Percentiles rank a stretch among this genome's conserved stretches.
Evolutionary conservation across 2,888 invertebrate species (phyloP).

Genomic region (Ormyrus pomaceus): DNA sequence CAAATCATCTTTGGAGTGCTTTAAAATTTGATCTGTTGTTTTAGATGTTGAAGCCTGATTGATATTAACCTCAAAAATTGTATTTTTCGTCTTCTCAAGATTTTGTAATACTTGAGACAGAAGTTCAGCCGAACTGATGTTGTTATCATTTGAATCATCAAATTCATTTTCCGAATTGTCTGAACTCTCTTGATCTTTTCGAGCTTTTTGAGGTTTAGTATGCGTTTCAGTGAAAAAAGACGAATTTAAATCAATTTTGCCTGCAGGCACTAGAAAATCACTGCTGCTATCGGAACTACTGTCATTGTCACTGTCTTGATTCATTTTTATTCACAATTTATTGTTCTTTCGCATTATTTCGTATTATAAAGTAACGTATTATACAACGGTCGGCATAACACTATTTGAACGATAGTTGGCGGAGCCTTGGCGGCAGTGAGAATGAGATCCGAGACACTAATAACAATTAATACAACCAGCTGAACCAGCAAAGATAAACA

Average conservation of each 20-base stretch:
- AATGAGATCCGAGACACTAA: too few species aligned
- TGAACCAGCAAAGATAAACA: too few species aligned
- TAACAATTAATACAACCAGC: too few species aligned
- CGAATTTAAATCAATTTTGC: constrained; percentile 78
- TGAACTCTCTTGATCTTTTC: constrained; percentile 4
- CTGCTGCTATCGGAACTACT: constrained; percentile 76
- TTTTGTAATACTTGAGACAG: constrained; percentile 70
- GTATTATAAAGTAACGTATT: too few species aligned
- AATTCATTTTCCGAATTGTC: constrained; percentile 82
- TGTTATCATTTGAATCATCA: constrained; percentile 85
- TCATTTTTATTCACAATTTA: constrained; percentile 59
- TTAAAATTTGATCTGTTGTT: neutral
- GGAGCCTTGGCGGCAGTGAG: too few species aligned
- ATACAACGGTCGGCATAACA: too few species aligned
- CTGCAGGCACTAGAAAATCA: constrained; percentile 78
- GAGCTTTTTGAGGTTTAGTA: constrained; percentile 62
- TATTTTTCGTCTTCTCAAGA: constrained; percentile 62
- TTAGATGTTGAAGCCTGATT: constrained; percentile 32
- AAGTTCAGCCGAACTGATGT: constrained; percentile 68
- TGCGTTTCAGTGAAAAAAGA: constrained; percentile 75
- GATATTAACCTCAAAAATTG: neutral
- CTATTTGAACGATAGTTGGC: too few species aligned
- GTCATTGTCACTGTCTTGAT: constrained; percentile 64
- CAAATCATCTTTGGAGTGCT: constrained; percentile 30
- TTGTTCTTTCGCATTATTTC: too few species aligned